These are phyloP conservation scores for Brienomyrus brachyistius DNA, from an alignment of 2,113 vertebrate genomes.

Conservation along the genomic window DNA sequence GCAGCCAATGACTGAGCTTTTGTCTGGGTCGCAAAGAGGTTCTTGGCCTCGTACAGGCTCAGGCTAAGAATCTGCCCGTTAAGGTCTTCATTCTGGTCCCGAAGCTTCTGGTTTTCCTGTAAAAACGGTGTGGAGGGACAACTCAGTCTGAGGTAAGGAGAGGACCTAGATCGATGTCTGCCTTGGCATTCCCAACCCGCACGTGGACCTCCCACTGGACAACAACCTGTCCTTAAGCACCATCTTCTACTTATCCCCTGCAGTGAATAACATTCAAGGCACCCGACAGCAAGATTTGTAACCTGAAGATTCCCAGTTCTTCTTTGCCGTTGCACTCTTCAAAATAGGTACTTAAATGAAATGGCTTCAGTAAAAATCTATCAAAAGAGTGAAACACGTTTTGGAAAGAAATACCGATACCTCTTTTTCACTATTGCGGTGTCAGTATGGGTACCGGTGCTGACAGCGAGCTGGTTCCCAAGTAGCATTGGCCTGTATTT, in stretches of 20 bases:
- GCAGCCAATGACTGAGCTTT: conserved; percentile 95
- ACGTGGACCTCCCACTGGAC: not conserved
- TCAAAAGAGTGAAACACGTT: not conserved
- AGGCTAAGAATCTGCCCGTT: conserved; percentile 95
- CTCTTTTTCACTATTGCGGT: not conserved
- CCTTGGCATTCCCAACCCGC: not conserved
- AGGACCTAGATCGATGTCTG: not conserved
- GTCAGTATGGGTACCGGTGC: not conserved
- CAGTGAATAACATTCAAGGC: not conserved
- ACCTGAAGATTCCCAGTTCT: not conserved
- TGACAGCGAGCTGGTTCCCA: not conserved
- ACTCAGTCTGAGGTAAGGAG: not conserved
- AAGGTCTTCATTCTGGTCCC: conserved; percentile 91
- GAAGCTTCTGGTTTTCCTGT: conserved; percentile 91
- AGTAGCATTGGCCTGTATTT: not conserved
- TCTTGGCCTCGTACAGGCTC: conserved; percentile 92
- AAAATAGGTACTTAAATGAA: not conserved
- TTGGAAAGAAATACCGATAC: not conserved
- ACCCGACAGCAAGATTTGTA: not conserved
- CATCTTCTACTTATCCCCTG: not conserved
- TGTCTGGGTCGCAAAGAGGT: conserved; percentile 88
- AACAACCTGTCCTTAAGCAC: not conserved
- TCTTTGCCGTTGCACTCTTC: not conserved
- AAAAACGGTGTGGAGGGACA: conserved; percentile 11
- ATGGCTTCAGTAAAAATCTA: not conserved